phyloP scores from a whole-genome alignment of 2,113 vertebrate species.

The Mesocricetus auratus region DNA sequence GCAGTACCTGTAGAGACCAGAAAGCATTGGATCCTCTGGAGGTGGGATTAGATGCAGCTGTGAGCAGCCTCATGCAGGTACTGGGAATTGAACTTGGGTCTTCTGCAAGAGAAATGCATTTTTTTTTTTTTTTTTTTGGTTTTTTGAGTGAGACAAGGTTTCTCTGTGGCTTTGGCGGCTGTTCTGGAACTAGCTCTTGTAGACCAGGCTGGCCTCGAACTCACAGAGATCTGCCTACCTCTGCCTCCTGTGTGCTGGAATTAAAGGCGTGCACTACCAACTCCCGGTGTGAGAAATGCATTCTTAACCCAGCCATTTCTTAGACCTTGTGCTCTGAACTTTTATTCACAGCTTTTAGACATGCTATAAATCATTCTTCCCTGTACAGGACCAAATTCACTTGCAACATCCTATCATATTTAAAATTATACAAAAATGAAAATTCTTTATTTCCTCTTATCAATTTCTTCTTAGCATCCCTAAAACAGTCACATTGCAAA shows the following conservation, averaged over 20 bases:
- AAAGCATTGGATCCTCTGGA: not conserved
- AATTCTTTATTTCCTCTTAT: not conserved
- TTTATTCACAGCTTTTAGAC: not conserved
- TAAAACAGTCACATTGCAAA: slow-evolving; percentile 24
- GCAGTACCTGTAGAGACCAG: too few relatives aligned
- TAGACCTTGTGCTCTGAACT: not conserved
- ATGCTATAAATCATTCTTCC: not conserved
- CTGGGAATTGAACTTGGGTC: not conserved
- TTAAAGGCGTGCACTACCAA: too few relatives aligned
- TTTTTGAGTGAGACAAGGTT: too few relatives aligned
- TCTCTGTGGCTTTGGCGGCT: too few relatives aligned
- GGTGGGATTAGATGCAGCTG: not conserved
- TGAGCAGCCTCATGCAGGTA: not conserved
- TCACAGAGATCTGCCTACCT: too few relatives aligned
- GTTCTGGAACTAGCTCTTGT: too few relatives aligned
- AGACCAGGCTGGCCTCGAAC: too few relatives aligned
- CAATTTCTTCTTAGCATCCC: not conserved
- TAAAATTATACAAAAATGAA: slow-evolving; percentile 14
- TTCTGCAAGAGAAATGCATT: not conserved
- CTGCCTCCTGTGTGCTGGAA: too few relatives aligned
- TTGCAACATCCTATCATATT: slow-evolving; percentile 23
- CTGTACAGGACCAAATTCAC: not conserved
- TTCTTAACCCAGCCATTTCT: not conserved
- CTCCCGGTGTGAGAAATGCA: not conserved
- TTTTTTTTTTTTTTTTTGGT: too few relatives aligned